Base-by-base conservation (phyloP, 2,113 vertebrate genomes). In the Muntiacus muntjak region DNA sequence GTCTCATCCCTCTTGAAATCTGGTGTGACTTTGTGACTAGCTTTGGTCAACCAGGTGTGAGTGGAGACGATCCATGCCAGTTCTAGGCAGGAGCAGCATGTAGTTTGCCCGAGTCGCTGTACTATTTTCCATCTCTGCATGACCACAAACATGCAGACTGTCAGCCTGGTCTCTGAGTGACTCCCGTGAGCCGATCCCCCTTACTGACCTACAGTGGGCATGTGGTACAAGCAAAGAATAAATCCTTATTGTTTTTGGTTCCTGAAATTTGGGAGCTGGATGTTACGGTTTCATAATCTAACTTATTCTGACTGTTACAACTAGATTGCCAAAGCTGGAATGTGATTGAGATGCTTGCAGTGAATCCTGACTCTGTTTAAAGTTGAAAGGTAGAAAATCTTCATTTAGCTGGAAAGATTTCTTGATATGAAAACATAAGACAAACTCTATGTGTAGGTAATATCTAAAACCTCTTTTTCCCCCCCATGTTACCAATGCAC, bases 321-420 rank as follows among this genome's bases (percentile, higher is more conserved):
- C 6, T 86, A 62, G 33, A 19, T 86, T 58, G 47, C 47, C 47
- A 85, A 81, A 89, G 87, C n/a, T 47, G 67, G n/a, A 67, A 57
- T 43, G 23, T 58, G 25, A n/a, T 1, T 12, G 36, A 91, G 52
- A 43, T 91, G 28, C 52, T 40, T 40, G 0, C 26, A 74, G 11
- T 88, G 64, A 92, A 83, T 84, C 17, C 40, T 50, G 23, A 76
- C 19, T 10, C 64, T 12, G 19, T 83, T 85, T 64, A 96, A 71
- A 52, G n/a, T 12, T 57, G 57, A 67, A 94, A 90, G 25, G 13
- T 83, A 54, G 78, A 87, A 95, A 60, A 91, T 82, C 43, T 83
- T 12, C 13, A 67, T 17, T 90, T 55, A 40, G 40, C 43, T n/a
- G 54, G 11, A 40, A 55, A 71, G 28, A 9, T 26, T 96, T 89